phyloP scores from a whole-genome alignment of 2,113 vertebrate genomes.

The Hydrolagus affinis region DNA sequence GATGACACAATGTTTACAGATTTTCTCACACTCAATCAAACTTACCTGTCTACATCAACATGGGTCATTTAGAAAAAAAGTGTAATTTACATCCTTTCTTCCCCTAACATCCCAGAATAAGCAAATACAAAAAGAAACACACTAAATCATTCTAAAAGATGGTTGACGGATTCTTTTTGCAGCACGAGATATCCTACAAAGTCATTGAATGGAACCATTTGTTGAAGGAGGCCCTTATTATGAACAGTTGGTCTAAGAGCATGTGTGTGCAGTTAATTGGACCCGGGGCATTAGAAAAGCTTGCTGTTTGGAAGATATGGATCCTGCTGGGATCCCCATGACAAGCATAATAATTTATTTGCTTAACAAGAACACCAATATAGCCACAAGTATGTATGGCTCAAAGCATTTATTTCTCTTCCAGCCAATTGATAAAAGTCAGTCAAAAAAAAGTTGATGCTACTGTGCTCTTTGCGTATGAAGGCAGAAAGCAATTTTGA shows the following conservation, averaged over 20 bases:
- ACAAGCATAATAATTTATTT: background rate
- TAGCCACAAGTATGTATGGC: background rate
- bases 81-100: background rate
- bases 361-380: background rate
- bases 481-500: background rate
- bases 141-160: background rate
- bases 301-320: background rate
- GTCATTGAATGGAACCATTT: background rate
- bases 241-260: background rate
- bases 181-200: background rate
- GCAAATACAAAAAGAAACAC: background rate
- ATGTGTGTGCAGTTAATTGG: background rate
- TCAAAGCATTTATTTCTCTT: background rate
- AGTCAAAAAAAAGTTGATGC: background rate
- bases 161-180: background rate
- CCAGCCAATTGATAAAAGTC: background rate
- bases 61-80: background rate
- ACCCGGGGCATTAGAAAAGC: background rate
- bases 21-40: background rate
- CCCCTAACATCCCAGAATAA: background rate
- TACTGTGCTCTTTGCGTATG: background rate
- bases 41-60: background rate
- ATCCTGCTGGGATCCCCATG: background rate
- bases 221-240: background rate
- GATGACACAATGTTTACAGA: no score